These are phyloP conservation scores for Pterophyllum scalare DNA, from an alignment of 2,113 vertebrate species.

Conservation along the genomic window DNA sequence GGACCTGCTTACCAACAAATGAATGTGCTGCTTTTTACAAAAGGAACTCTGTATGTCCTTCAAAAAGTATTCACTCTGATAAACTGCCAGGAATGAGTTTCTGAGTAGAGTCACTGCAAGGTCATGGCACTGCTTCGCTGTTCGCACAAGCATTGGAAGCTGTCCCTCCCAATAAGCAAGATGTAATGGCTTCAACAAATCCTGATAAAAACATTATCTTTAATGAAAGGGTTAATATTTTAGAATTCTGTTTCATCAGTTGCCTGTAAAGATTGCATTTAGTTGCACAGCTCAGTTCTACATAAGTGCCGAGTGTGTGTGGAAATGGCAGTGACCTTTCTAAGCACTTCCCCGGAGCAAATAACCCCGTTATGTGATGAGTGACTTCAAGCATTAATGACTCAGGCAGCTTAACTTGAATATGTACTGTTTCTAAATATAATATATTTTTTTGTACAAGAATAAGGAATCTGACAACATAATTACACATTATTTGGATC, in stretches of 20 bases:
- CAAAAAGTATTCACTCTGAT: slow-evolving; percentile 27
- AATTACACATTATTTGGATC: not conserved
- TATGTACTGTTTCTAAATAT: not conserved
- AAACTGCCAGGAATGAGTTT: slow-evolving; percentile 18
- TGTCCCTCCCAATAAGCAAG: not conserved
- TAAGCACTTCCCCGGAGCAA: not conserved
- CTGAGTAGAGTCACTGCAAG: slow-evolving; percentile 15
- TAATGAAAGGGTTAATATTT: slow-evolving; percentile 11
- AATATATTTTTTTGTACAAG: not conserved
- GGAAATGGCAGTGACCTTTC: slow-evolving; percentile 9
- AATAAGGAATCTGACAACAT: not conserved
- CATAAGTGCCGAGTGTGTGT: slow-evolving; percentile 10
- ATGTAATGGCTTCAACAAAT: not conserved
- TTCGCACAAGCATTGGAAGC: slow-evolving; percentile 13
- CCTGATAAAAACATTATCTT: slow-evolving; percentile 12
- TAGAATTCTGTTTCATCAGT: not conserved
- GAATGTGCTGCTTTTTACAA: slow-evolving; percentile 7
- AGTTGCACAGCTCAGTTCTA: not conserved
- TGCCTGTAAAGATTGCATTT: not conserved
- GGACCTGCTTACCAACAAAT: slow-evolving; percentile 2
- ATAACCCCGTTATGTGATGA: not conserved
- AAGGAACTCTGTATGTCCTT: slow-evolving; percentile 10
- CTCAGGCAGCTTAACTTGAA: not conserved
- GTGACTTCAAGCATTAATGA: slow-evolving; percentile 1
- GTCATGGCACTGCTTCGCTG: slow-evolving; percentile 17